Conservation (phyloP, 2,888 invertebrate genomes). For the Melieria picta region DNA sequence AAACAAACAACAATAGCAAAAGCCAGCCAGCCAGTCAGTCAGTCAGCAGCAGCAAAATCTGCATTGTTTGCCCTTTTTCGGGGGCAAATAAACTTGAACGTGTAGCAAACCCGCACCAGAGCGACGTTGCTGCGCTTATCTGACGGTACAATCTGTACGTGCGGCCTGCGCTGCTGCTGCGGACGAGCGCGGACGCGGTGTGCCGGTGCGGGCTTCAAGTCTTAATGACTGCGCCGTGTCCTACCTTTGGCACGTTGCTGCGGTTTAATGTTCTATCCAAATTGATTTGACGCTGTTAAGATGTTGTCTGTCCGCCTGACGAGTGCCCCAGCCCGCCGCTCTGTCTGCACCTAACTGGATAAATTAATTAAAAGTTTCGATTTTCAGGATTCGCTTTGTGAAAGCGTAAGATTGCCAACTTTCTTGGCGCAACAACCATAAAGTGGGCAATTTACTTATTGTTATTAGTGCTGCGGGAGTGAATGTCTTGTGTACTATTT, state of each 20-base stretch:
- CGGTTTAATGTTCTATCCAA: constrained; percentile 14
- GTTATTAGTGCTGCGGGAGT: neutral
- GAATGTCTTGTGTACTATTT: too few relatives aligned
- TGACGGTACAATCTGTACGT: neutral
- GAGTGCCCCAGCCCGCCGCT: neutral
- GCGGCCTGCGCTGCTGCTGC: neutral
- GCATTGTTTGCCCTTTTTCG: constrained; percentile 23
- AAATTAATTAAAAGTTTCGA: constrained; percentile 41
- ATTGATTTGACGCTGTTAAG: constrained; percentile 29
- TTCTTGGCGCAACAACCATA: neutral
- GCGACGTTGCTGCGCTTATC: constrained; percentile 14
- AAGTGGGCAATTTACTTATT: constrained; percentile 5
- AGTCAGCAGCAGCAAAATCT: constrained; percentile 7
- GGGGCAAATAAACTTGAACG: constrained; percentile 24
- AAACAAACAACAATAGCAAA: constrained; percentile 2
- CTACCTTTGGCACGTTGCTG: constrained; percentile 5
- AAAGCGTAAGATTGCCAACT: neutral
- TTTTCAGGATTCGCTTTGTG: constrained; percentile 8
- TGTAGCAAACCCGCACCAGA: neutral
- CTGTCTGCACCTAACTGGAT: neutral
- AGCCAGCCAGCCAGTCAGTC: neutral
- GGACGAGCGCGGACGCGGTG: too few relatives aligned
- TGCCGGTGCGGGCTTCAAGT: too few relatives aligned
- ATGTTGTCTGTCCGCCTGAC: constrained; percentile 5
- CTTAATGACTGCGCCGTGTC: neutral